Percentiles rank a stretch among this genome's conserved stretches.
Conservation (phyloP, 1,140 invertebrate species). For the Lepidurus packardi region DNA sequence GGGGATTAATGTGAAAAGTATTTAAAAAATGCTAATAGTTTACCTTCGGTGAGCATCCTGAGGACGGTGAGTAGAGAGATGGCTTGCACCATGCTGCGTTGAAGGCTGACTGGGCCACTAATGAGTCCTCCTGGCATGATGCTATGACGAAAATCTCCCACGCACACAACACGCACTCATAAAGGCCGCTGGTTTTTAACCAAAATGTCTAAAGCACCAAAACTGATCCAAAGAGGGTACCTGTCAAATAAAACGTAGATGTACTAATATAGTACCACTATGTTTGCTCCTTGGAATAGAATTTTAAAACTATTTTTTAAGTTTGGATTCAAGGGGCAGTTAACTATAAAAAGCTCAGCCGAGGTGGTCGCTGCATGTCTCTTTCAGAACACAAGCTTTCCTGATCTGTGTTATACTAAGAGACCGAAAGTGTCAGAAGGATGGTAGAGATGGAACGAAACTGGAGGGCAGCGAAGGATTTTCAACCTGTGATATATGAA, state of each 20-base stretch:
- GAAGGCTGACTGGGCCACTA: conserved; percentile 24
- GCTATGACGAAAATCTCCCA: conserved; percentile 9
- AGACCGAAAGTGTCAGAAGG: not conserved
- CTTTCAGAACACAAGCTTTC: not conserved
- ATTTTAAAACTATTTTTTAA: not conserved
- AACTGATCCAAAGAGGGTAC: not conserved
- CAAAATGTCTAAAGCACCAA: not conserved
- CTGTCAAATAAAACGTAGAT: not conserved
- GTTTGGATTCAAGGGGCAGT: not conserved
- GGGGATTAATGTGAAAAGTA: too few species aligned
- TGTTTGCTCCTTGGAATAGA: not conserved
- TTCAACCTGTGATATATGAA: conserved; percentile 9
- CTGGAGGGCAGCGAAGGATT: not conserved
- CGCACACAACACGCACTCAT: conserved; percentile 17
- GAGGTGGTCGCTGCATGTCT: not conserved
- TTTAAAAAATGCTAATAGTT: conserved; percentile 38
- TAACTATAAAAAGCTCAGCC: not conserved
- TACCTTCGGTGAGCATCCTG: conserved; percentile 74
- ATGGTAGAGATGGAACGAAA: not conserved
- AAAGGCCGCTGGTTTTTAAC: not conserved
- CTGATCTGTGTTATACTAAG: not conserved
- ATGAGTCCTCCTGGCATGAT: conserved; percentile 21
- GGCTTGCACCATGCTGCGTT: conserved; percentile 65
- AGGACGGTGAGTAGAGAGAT: conserved; percentile 74
- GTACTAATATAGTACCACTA: not conserved